phyloP scores from a whole-genome alignment of 1,140 invertebrate genomes.

The Trinorchestia longiramus region DNA sequence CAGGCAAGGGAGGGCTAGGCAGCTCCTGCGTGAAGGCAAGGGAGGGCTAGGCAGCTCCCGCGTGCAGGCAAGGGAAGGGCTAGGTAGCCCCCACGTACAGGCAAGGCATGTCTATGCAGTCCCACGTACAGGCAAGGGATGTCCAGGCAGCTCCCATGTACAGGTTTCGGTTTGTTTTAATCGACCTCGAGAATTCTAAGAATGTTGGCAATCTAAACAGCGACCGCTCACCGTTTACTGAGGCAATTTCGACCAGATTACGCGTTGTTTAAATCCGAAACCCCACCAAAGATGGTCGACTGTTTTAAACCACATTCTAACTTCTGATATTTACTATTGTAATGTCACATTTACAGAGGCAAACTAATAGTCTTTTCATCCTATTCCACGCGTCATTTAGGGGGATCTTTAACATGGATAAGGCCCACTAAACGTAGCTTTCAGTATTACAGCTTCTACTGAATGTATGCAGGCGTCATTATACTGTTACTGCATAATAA shows the following conservation, averaged over 20 bases:
- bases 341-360: background rate
- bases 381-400: too few relatives aligned
- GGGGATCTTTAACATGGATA: too few relatives aligned
- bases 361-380: too few relatives aligned
- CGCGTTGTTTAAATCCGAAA: background rate
- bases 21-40: background rate
- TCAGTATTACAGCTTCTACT: too few relatives aligned
- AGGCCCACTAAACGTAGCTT: too few relatives aligned
- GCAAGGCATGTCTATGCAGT: background rate
- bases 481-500: too few relatives aligned
- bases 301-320: background rate
- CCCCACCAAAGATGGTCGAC: background rate
- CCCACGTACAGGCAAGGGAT: background rate
- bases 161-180: constrained; percentile 29
- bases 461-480: too few relatives aligned
- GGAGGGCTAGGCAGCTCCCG: background rate
- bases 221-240: background rate
- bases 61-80: background rate
- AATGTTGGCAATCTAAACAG: constrained; percentile 34
- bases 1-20: background rate
- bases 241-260: background rate
- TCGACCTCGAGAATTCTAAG: constrained; percentile 27
- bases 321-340: too few relatives aligned
- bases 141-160: background rate
- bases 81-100: background rate